Evolutionary conservation across 2,888 invertebrate species (phyloP).

Genomic region (Aproaerema taeniolella): DNA sequence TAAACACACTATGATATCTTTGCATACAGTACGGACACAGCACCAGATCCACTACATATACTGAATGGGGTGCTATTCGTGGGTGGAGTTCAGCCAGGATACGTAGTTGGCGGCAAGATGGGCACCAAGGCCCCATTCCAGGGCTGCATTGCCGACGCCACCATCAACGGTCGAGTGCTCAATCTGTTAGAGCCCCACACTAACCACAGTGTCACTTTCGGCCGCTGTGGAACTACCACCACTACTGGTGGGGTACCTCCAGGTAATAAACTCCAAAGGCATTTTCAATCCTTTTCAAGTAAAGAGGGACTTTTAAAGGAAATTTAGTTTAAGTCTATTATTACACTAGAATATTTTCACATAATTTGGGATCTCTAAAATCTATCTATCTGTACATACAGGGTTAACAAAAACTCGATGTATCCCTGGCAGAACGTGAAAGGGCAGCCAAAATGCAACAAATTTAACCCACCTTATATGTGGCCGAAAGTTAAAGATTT

Average conservation of each 20-base stretch:
- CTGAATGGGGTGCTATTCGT: constrained; percentile 86
- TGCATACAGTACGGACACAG: constrained; percentile 70
- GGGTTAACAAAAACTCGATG: too few relatives aligned
- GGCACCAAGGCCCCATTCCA: constrained; percentile 82
- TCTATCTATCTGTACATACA: too few relatives aligned
- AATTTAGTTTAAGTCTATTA: too few relatives aligned
- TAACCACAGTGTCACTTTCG: constrained; percentile 48
- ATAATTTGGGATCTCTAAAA: too few relatives aligned
- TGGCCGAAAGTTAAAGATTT: too few relatives aligned
- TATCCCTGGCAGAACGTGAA: too few relatives aligned
- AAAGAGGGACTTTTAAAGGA: too few relatives aligned
- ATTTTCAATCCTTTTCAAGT: too few relatives aligned
- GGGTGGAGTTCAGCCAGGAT: constrained; percentile 87
- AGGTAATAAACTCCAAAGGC: constrained; percentile 31
- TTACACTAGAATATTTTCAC: too few relatives aligned
- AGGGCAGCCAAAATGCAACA: too few relatives aligned
- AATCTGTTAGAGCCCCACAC: constrained; percentile 52
- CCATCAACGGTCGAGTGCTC: constrained; percentile 84
- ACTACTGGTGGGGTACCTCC: constrained; percentile 53
- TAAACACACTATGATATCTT: too few relatives aligned
- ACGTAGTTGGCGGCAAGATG: constrained; percentile 71
- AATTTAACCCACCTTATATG: too few relatives aligned
- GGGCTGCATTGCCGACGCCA: constrained; percentile 96
- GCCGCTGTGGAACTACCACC: constrained; percentile 46
- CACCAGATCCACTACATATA: constrained; percentile 79